phyloP scores from a whole-genome alignment of 2,113 vertebrate species.

The Pipra filicauda region DNA sequence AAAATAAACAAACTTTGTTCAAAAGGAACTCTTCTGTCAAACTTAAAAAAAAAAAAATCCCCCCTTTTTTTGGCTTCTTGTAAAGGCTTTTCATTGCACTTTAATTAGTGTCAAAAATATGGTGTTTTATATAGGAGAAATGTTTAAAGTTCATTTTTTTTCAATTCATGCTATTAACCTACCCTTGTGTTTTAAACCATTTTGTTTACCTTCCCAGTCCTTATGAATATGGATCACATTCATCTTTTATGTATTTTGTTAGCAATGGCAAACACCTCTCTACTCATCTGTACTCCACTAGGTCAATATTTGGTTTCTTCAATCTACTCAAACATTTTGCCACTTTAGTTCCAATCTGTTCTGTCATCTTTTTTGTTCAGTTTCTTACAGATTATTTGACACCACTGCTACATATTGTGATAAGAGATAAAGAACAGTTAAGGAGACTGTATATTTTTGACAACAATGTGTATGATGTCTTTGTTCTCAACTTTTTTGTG shows the following conservation, averaged over 20 bases:
- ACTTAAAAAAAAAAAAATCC: not conserved
- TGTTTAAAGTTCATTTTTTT: not conserved
- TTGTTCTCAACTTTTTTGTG: not conserved
- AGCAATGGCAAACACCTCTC: not conserved
- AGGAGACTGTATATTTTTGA: not conserved
- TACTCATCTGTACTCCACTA: not conserved
- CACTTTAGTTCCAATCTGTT: not conserved
- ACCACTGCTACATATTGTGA: rapidly evolving
- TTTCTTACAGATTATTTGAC: not conserved
- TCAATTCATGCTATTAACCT: not conserved
- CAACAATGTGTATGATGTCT: not conserved
- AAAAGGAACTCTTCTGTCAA: not conserved
- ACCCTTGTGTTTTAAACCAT: not conserved
- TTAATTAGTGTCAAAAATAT: not conserved
- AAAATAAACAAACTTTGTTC: not conserved
- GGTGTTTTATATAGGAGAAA: not conserved
- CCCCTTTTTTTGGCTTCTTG: not conserved
- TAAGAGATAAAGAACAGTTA: not conserved
- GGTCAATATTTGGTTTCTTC: not conserved
- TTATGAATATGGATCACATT: not conserved
- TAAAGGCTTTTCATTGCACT: not conserved
- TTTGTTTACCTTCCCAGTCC: not conserved
- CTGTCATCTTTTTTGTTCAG: not conserved
- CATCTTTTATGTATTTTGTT: not conserved
- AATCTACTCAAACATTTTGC: not conserved